phyloP scores from a whole-genome alignment of 1,140 invertebrate genomes.

The Pseudomyrmex gracilis region DNA sequence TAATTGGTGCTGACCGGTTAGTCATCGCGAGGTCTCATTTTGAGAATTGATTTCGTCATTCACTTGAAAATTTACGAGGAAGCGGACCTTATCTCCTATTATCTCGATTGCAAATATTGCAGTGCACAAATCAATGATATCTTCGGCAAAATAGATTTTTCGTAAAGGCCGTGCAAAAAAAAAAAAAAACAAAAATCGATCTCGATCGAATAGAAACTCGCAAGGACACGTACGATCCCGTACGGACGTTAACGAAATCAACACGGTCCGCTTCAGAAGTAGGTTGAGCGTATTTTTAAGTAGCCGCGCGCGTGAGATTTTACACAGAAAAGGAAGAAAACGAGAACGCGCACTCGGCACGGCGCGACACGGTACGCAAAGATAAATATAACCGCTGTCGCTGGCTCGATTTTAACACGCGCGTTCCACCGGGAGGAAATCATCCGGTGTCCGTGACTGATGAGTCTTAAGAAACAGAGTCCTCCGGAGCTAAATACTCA shows the following conservation, averaged over 20 bases:
- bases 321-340: conserved; percentile 36
- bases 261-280: not conserved
- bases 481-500: not conserved
- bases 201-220: not conserved
- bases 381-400: conserved; percentile 66
- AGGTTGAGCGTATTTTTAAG: conserved; percentile 38
- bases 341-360: not conserved
- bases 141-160: not conserved
- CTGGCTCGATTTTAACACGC: conserved; percentile 47
- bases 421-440: conserved; percentile 50
- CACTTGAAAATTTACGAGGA: too few species aligned
- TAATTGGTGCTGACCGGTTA: not conserved
- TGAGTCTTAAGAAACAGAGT: conserved; percentile 51
- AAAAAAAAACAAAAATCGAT: not conserved
- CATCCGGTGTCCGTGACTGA: conserved; percentile 37
- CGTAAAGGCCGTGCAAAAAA: too few species aligned
- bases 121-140: not conserved
- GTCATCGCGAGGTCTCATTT: not conserved
- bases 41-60: not conserved
- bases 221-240: not conserved
- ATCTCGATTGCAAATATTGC: not conserved
- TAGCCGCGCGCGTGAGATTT: conserved; percentile 26
- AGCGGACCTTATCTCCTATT: too few species aligned
- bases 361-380: conserved; percentile 27
- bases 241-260: not conserved